Evolutionary conservation across 2,888 invertebrate genomes (phyloP).

Genomic region (Silvanus unidentatus): DNA sequence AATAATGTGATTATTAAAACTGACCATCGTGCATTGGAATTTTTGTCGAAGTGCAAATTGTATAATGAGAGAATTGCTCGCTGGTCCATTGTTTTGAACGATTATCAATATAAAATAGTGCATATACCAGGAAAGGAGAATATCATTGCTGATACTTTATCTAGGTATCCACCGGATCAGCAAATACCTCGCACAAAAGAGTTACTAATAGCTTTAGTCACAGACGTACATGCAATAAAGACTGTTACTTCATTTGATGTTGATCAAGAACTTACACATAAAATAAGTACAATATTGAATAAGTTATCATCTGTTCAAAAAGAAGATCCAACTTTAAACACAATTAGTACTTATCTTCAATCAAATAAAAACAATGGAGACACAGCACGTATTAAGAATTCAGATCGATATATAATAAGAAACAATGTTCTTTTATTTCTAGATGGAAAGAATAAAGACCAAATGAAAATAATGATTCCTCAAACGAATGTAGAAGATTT

Average conservation of each 20-base stretch:
- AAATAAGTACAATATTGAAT: too few species aligned
- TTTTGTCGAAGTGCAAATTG: slow-evolving; percentile 5
- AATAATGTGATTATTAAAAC: slow-evolving; percentile 5
- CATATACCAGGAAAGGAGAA: slow-evolving; percentile 11
- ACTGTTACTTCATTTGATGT: not conserved
- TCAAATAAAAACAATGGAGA: too few species aligned
- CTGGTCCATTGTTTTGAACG: slow-evolving; percentile 8
- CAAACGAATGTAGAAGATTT: not conserved
- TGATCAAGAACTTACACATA: too few species aligned
- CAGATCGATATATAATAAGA: not conserved
- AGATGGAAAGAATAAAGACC: not conserved
- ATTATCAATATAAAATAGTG: slow-evolving; percentile 7
- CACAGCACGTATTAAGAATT: too few species aligned
- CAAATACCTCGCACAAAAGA: not conserved
- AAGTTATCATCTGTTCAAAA: too few species aligned
- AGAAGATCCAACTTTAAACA: too few species aligned
- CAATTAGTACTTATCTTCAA: too few species aligned
- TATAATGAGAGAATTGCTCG: slow-evolving; percentile 9
- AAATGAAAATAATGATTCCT: not conserved
- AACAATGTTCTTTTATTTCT: not conserved
- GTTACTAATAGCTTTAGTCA: not conserved
- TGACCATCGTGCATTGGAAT: slow-evolving; percentile 9
- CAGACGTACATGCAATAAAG: not conserved
- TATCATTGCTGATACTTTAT: slow-evolving; percentile 9
- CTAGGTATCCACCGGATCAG: not conserved